These are phyloP conservation scores for Anguilla marmorata DNA, from an alignment of 2,797 vertebrate genomes.

Conservation along the genomic window DNA sequence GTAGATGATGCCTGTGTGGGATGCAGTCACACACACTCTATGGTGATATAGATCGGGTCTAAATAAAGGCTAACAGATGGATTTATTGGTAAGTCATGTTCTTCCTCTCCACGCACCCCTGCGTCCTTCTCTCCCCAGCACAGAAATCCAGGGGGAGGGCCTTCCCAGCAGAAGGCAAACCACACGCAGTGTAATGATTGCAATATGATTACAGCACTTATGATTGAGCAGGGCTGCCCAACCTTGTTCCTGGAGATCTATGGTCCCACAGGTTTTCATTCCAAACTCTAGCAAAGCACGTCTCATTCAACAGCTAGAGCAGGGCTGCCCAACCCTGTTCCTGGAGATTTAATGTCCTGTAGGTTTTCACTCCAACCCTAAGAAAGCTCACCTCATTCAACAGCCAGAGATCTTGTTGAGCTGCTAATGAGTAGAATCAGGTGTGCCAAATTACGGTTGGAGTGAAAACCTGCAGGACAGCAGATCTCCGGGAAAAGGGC, in stretches of 20 bases:
- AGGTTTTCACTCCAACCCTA: background rate
- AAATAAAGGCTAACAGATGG: slow-evolving; percentile 9
- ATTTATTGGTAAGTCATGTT: background rate
- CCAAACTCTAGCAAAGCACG: background rate
- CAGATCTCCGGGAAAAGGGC: background rate
- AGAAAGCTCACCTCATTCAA: background rate
- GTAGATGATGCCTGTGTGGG: background rate
- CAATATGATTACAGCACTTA: too few relatives aligned
- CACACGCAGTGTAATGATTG: background rate
- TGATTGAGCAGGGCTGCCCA: too few relatives aligned
- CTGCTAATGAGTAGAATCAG: background rate
- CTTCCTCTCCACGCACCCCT: background rate
- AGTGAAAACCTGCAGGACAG: background rate
- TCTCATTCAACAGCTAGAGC: background rate
- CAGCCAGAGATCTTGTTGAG: background rate
- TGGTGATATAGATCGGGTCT: background rate
- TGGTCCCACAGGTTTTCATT: background rate
- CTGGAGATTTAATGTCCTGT: too few relatives aligned
- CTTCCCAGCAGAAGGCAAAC: background rate
- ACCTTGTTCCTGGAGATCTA: too few relatives aligned
- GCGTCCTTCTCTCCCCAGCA: background rate
- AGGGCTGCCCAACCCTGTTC: too few relatives aligned
- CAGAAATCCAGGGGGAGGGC: background rate
- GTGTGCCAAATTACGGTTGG: background rate
- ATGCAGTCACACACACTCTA: background rate